phyloP scores from a whole-genome alignment of 2,797 vertebrate species.

The Triplophysa bombifrons region DNA sequence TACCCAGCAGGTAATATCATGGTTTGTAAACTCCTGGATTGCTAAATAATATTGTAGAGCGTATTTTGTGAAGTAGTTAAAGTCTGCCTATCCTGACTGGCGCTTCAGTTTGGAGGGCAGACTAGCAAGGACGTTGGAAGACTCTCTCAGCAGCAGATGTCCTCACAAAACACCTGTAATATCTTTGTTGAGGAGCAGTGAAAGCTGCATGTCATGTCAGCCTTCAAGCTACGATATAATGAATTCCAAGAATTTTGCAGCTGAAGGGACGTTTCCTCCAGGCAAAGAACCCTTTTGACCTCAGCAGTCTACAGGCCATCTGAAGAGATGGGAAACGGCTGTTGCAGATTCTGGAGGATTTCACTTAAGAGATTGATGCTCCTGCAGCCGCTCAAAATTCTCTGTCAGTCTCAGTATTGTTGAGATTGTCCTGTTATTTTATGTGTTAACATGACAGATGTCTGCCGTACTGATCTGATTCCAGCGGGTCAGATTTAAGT shows the following conservation, averaged over 20 bases:
- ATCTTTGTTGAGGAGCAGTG: slow-evolving; percentile 22
- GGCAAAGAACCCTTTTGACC: slow-evolving; percentile 32
- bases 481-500: slow-evolving; percentile 30
- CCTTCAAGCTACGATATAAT: not conserved
- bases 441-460: slow-evolving; percentile 5
- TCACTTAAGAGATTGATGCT: slow-evolving; percentile 40
- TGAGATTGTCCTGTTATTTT: slow-evolving; percentile 30
- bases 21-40: not conserved
- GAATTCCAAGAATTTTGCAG: slow-evolving; percentile 41
- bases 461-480: slow-evolving; percentile 22
- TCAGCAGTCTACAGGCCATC: slow-evolving; percentile 36
- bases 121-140: not conserved
- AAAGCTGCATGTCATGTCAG: not conserved
- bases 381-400: slow-evolving; percentile 33
- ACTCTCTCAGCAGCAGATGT: slow-evolving; percentile 3
- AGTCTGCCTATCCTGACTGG: not conserved
- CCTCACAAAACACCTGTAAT: slow-evolving; percentile 17
- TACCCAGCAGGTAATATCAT: slow-evolving; percentile 1
- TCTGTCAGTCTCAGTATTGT: slow-evolving; percentile 35
- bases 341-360: slow-evolving; percentile 31
- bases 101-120: not conserved
- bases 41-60: not conserved
- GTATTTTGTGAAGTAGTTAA: not conserved
- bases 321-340: slow-evolving; percentile 44
- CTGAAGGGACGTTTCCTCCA: slow-evolving; percentile 43